A percentile compares a stretch with the other conserved stretches of the same genome.
These are phyloP conservation scores for Drosophila albomicans DNA, from an alignment of 1,140 invertebrate genomes.

Conservation along the genomic window DNA sequence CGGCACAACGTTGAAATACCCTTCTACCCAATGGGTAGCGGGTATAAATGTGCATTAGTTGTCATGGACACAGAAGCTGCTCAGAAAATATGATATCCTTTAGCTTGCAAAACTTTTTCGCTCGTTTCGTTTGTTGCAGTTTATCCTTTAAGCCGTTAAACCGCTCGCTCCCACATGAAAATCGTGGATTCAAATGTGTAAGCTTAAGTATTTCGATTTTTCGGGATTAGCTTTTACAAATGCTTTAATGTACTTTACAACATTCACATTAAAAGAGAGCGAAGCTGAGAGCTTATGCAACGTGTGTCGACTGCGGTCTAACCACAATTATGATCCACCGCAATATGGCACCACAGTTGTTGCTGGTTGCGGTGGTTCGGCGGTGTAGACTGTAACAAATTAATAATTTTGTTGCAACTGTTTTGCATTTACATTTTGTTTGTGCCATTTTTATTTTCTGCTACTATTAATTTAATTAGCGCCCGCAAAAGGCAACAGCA, in stretches of 20 bases:
- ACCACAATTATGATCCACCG: slow-evolving; percentile 60
- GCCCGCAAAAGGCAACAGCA: slow-evolving; percentile 31
- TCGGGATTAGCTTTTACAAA: slow-evolving; percentile 20
- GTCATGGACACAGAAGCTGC: background rate
- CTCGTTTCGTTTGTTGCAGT: background rate
- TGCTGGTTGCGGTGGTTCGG: slow-evolving; percentile 7
- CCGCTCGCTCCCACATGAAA: background rate
- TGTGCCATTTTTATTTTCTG: slow-evolving; percentile 17
- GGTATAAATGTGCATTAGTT: background rate
- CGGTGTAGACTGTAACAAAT: background rate
- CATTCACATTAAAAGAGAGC: background rate
- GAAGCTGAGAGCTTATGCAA: slow-evolving; percentile 24
- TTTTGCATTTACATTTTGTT: slow-evolving; percentile 1
- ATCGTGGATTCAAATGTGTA: background rate
- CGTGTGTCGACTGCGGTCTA: slow-evolving; percentile 54
- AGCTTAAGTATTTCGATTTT: slow-evolving; percentile 7
- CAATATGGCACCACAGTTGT: slow-evolving; percentile 12
- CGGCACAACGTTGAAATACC: too few relatives aligned
- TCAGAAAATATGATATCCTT: background rate
- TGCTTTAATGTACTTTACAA: slow-evolving; percentile 9
- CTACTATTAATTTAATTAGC: slow-evolving; percentile 74
- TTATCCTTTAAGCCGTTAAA: background rate
- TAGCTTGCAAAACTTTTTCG: background rate
- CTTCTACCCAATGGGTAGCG: too few relatives aligned
- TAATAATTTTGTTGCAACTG: too few relatives aligned